Base-by-base conservation (phyloP, 2,888 invertebrate species). In the Drosophila atripex region DNA sequence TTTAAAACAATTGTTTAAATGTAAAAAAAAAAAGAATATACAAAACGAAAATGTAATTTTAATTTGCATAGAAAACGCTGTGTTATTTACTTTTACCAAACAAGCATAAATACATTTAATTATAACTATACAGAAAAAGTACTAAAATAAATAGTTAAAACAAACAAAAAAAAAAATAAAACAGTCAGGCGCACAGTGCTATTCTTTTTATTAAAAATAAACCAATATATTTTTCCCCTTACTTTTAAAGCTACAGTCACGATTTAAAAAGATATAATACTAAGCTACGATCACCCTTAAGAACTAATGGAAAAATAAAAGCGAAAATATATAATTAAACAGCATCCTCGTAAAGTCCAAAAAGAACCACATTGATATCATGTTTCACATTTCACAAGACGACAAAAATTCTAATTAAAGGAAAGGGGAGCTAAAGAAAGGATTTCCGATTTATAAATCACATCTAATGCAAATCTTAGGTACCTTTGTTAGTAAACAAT, bases 31-130 rank as follows among this genome's bases (percentile, higher is more conserved):
- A 12, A 39, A 16, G 8, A 30, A n/a, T 8, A 30, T 49, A 43
- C 18, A 18, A 61, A 50, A 35, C 32, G 51, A 35, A 54, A 54
- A 43, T 56, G 53, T 70, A 73, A 77, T 75, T 86, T 71, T 79
- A 70, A 70, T 74, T 76, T 80, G 76, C 80, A 76, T 82, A 68
- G 12, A 47, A 71, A 72, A 77, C 84, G 84, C 80, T 80, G 80
- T 86, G 80, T 86, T 82, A 82, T 86, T 80, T 86, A 86, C 64
- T 83, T 80, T 77, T 86, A 83, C 60, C 76, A 71, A 80, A 79
- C 71, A 73, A 72, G 72, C 80, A 77, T 72, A 63, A 74, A 63
- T 73, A 63, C 45, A 57, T 60, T 53, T 54, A 71, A 71, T 52
- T 51, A 69, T 58, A 56, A 56, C n/a, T 18, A 51, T 51, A 51